Conservation (phyloP, 2,113 vertebrate genomes). For the Tragelaphus scriptus region DNA sequence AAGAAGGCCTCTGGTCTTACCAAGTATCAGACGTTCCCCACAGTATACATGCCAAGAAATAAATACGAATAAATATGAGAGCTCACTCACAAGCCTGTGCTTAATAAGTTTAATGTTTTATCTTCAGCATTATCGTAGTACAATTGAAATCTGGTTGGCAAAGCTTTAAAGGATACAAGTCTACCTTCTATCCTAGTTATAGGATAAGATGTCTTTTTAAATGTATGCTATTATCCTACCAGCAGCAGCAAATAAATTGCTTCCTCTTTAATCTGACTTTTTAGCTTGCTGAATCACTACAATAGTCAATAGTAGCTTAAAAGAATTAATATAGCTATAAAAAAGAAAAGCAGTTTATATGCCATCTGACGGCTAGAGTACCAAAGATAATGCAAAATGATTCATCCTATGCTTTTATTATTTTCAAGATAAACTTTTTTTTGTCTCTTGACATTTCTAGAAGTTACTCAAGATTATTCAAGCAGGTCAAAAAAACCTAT, state of each 20-base stretch:
- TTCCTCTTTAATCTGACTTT: neutral
- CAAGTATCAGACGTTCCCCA: neutral
- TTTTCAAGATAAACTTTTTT: conserved; percentile 16
- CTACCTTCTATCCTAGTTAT: neutral
- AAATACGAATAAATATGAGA: neutral
- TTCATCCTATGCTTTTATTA: neutral
- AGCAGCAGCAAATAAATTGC: neutral
- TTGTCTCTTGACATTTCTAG: too few species aligned
- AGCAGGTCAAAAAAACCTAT: too few species aligned
- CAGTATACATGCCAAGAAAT: neutral
- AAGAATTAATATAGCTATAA: neutral
- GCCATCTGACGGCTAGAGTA: neutral
- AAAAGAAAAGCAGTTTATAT: neutral
- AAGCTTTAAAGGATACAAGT: neutral
- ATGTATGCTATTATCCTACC: too few species aligned
- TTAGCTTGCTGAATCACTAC: neutral
- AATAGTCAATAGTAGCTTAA: neutral
- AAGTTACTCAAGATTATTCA: too few species aligned
- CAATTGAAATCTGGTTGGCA: neutral
- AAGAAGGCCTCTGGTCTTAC: neutral
- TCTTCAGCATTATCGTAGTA: neutral
- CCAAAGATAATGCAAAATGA: neutral
- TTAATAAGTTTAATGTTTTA: neutral
- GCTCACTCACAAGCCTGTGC: neutral
- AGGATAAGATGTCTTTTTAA: neutral